Percentiles rank a stretch among this genome's conserved stretches.
Conservation (phyloP, 2,113 vertebrate species). For the Tetrao urogallus region DNA sequence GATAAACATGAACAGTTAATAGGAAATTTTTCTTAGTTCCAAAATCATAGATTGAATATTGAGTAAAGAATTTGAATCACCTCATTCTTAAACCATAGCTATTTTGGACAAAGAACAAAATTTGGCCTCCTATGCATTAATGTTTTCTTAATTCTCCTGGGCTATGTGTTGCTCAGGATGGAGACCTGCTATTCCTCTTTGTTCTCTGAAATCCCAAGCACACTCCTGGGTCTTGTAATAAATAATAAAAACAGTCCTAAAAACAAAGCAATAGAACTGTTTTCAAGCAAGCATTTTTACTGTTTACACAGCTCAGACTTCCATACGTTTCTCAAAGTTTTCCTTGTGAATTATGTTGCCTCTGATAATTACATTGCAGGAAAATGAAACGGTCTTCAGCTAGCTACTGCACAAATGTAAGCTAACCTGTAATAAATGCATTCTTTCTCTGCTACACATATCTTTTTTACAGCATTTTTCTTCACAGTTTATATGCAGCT, state of each 20-base stretch:
- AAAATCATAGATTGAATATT: not conserved
- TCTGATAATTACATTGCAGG: slow-evolving; percentile 18
- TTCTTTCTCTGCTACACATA: not conserved
- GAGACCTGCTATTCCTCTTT: not conserved
- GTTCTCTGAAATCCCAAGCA: slow-evolving; percentile 2
- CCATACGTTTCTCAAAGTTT: not conserved
- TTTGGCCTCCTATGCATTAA: not conserved
- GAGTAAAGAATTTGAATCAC: not conserved
- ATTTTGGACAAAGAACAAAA: not conserved
- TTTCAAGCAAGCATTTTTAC: slow-evolving; percentile 7
- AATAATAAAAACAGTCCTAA: not conserved
- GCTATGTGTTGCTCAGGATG: not conserved
- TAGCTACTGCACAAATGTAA: slow-evolving; percentile 21
- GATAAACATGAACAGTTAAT: not conserved
- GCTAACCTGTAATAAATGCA: not conserved
- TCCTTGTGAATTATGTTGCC: not conserved
- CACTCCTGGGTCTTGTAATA: not conserved
- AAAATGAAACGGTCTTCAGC: slow-evolving; percentile 1
- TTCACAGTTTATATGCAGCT: not conserved
- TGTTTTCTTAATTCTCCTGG: not conserved
- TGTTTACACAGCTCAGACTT: not conserved
- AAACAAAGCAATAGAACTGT: not conserved
- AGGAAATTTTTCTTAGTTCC: not conserved
- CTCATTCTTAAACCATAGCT: not conserved
- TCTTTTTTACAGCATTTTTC: slow-evolving; percentile 1